A percentile compares a stretch with the other conserved stretches of the same genome.
Evolutionary conservation across 53 echinoderm and acorn worm species (phyloP).

Genomic region (Hippasteria phrygiana): DNA sequence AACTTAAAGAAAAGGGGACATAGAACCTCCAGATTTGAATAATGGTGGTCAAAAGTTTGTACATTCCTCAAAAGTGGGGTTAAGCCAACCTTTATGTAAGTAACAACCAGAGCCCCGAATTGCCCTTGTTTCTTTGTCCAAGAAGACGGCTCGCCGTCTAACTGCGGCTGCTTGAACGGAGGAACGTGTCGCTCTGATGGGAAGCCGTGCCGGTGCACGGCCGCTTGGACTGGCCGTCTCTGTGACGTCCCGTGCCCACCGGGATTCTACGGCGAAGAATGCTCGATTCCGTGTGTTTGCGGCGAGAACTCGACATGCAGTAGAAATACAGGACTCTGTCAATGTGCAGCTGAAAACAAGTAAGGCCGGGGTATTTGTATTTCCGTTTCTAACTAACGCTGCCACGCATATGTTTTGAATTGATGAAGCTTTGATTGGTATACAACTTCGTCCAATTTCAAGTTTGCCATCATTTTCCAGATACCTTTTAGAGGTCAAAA

Average conservation of each 20-base stretch:
- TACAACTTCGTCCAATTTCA: too few species aligned
- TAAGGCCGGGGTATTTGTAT: conserved; percentile 6
- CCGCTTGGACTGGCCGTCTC: conserved; percentile 73
- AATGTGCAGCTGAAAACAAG: conserved; percentile 38
- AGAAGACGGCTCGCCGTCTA: conserved; percentile 21
- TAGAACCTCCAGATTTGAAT: too few species aligned
- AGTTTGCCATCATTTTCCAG: too few species aligned
- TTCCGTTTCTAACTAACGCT: too few species aligned
- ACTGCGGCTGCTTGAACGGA: conserved; percentile 72
- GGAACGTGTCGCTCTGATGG: conserved; percentile 61
- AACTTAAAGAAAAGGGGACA: too few species aligned
- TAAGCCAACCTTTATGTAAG: too few species aligned
- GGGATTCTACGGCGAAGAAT: conserved; percentile 76
- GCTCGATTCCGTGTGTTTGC: conserved; percentile 73
- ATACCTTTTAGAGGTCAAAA: too few species aligned
- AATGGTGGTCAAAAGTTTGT: too few species aligned
- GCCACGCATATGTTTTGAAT: too few species aligned
- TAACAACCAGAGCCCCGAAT: too few species aligned
- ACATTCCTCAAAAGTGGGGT: too few species aligned
- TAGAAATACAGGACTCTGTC: conserved; percentile 71
- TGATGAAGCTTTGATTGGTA: too few species aligned
- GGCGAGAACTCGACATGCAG: conserved; percentile 74
- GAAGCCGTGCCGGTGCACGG: conserved; percentile 61
- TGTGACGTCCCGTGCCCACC: conserved; percentile 76
- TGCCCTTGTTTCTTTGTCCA: background rate